Conservation (phyloP, 1,140 invertebrate genomes). For the Nylanderia fulva region DNA sequence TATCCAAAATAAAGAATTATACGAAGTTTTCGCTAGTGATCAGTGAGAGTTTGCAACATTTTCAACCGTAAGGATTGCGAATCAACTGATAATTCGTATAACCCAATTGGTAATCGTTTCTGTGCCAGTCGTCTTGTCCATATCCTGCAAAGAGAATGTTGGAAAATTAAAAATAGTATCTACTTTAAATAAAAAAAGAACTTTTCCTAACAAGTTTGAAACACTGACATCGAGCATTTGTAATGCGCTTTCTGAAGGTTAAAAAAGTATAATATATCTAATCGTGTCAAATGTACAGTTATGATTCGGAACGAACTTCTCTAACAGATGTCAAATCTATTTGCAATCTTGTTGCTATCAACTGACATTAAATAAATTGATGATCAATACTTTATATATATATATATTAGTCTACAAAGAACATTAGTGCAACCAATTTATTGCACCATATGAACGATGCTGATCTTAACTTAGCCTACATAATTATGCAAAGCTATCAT, state of each 20-base stretch:
- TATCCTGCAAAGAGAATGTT: constrained; percentile 75
- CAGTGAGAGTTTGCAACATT: neutral
- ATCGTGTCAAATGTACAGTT: constrained; percentile 9
- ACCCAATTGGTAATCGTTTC: constrained; percentile 78
- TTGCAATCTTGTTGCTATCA: constrained; percentile 11
- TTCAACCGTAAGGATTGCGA: constrained; percentile 71
- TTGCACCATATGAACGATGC: neutral
- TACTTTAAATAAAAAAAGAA: neutral
- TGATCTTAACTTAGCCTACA: constrained; percentile 20
- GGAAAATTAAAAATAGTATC: constrained; percentile 12
- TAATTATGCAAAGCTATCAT: constrained; percentile 3
- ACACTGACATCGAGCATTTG: neutral
- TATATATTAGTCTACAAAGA: neutral
- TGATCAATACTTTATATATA: constrained; percentile 6
- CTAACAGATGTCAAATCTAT: constrained; percentile 3
- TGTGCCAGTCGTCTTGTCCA: constrained; percentile 83
- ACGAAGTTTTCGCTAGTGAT: neutral
- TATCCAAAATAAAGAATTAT: neutral
- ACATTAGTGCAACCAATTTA: neutral
- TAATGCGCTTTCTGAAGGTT: neutral
- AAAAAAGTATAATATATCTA: neutral
- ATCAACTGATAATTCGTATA: constrained; percentile 71
- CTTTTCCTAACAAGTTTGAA: neutral
- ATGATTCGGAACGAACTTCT: neutral
- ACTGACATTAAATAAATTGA: constrained; percentile 21